phyloP scores from a whole-genome alignment of 2,888 invertebrate species.

The Thera obeliscata region DNA sequence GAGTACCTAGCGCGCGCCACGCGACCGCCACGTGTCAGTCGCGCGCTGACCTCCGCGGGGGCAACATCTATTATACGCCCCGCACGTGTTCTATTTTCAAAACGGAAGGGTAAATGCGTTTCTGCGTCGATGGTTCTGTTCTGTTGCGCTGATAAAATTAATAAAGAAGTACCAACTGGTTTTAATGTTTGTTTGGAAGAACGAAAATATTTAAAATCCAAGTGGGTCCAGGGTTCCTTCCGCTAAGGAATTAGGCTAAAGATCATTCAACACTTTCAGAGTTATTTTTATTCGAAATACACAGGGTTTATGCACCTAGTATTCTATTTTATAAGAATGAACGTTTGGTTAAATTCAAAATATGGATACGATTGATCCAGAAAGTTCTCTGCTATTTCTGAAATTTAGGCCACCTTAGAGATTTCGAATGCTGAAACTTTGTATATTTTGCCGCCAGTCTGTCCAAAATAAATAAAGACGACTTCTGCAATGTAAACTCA shows the following conservation, averaged over 20 bases:
- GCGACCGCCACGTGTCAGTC: conserved; percentile 67
- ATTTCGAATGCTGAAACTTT: conserved; percentile 6
- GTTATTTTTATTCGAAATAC: too few species aligned
- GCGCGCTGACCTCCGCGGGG: conserved; percentile 56
- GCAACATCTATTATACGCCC: conserved; percentile 57
- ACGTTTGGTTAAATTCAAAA: not conserved
- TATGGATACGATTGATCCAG: conserved; percentile 18
- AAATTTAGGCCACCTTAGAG: conserved; percentile 24
- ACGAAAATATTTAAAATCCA: not conserved
- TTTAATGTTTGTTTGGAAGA: conserved; percentile 11
- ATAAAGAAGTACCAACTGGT: conserved; percentile 1
- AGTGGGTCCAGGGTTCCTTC: not conserved
- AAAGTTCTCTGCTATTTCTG: conserved; percentile 20
- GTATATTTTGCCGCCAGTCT: conserved; percentile 14
- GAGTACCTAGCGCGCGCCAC: conserved; percentile 53
- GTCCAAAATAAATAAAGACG: conserved; percentile 30
- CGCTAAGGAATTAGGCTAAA: not conserved
- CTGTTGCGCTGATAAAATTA: conserved; percentile 11
- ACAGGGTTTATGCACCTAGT: too few species aligned
- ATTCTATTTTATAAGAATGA: too few species aligned
- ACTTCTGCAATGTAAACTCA: conserved; percentile 19
- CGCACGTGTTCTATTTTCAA: conserved; percentile 54
- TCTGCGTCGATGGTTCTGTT: conserved; percentile 28
- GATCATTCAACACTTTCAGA: too few species aligned
- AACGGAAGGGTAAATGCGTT: conserved; percentile 50